These are phyloP conservation scores for Datnioides undecimradiatus DNA, from an alignment of 2,113 vertebrate species.

Conservation along the genomic window DNA sequence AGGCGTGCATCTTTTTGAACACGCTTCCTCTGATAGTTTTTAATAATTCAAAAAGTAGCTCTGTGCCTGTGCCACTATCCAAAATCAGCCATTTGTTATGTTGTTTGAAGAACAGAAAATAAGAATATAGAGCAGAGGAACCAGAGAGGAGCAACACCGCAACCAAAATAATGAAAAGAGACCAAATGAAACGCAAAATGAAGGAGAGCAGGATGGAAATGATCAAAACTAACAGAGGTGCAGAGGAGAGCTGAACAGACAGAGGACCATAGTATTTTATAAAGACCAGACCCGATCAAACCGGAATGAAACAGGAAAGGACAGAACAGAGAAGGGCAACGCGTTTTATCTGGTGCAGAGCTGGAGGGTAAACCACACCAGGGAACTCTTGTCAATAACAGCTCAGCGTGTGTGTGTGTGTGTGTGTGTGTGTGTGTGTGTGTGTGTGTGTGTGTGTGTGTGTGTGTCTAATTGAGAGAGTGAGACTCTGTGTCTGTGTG, in stretches of 20 bases:
- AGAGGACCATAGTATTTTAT: too few relatives aligned
- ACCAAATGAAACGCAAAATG: not conserved
- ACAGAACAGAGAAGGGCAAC: slow-evolving; percentile 11
- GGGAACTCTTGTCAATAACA: slow-evolving; percentile 41
- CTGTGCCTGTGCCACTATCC: not conserved
- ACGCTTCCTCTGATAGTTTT: not conserved
- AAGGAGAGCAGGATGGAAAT: not conserved
- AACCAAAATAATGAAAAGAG: slow-evolving; percentile 8
- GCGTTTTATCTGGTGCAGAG: slow-evolving; percentile 24
- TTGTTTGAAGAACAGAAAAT: slow-evolving; percentile 9
- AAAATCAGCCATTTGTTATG: not conserved
- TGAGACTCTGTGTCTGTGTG: not conserved
- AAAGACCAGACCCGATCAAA: not conserved
- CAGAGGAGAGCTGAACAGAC: not conserved
- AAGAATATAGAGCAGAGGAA: not conserved
- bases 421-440: not conserved
- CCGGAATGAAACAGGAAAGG: slow-evolving; percentile 12
- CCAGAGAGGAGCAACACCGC: not conserved
- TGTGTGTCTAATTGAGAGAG: too few relatives aligned
- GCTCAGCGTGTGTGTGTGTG: slow-evolving; percentile 2
- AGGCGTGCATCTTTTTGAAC: slow-evolving; percentile 1
- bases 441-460: not conserved
- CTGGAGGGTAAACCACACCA: slow-evolving; percentile 29
- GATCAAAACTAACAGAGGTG: slow-evolving; percentile 3
- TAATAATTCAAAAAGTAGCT: slow-evolving; percentile 9